Evolutionary conservation across 1,140 invertebrate species (phyloP), one percentile per base, ranked within the genome.

Genomic region (Brachionus plicatilis): DNA sequence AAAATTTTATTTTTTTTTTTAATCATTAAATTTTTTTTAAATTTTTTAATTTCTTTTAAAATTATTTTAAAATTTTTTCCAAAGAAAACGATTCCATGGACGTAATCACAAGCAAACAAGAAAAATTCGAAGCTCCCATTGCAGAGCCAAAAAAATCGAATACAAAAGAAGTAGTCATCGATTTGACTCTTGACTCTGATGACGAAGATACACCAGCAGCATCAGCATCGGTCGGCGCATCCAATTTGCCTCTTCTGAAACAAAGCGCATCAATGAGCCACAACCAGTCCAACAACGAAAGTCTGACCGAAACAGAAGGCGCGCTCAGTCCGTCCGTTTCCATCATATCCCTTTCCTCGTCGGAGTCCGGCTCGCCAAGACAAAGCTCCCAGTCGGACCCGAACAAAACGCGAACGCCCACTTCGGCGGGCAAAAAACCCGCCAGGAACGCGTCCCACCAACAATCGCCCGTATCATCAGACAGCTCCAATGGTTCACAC

Each of bases 121-220:
- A 45, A 29, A 68, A 72, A 50, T 12, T 27, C 8, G 45, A 76
- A 9, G 11, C n/a, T 5, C 27, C 72, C 4, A 37, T 37, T 6
- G 2, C 14, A 2, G 72, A 76, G 11, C 8, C 72, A 14, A 17
- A 24, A 7, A 76, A 45, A 29, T 14, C 72, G 3, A 76, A 76
- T 4, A 2, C 9, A 33, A 82, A 82, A 82, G 79, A 82, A 20
- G 53, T 65, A 0, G 12, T 65, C 20, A 82, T 82, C n/a, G 79
- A 82, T 17, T 82, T 82, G 33, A 82, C 79, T 17, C 37, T 60
- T 1, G 79, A 82, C 7, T 65, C 53, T 3, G 79, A 82, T 17
- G 79, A 82, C 2, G 79, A 82, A 6, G 79, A 82, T 9, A n/a
- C 47, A 9, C 4, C 78, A 17, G n/a, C 50, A 29, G n/a, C n/a